These are phyloP conservation scores for Agrochola macilenta DNA, from an alignment of 2,888 invertebrate species.

Conservation along the genomic window DNA sequence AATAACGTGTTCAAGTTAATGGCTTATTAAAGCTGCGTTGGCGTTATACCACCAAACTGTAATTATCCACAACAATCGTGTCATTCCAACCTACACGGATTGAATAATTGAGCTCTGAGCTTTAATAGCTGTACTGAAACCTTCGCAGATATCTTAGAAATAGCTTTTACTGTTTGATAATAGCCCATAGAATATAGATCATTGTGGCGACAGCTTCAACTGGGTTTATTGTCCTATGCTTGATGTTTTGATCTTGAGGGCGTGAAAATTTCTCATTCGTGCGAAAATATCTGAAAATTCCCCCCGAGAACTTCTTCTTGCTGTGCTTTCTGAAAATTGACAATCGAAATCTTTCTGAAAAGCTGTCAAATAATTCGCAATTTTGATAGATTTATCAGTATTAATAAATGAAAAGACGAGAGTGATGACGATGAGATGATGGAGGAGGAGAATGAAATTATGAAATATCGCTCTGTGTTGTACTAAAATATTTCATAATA, in stretches of 20 bases:
- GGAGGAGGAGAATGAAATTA: too few relatives aligned
- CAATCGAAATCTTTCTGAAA: not conserved
- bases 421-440: too few relatives aligned
- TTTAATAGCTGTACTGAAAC: not conserved
- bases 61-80: conserved; percentile 5
- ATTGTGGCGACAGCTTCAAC: not conserved
- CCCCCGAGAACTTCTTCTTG: not conserved
- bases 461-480: too few relatives aligned
- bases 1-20: not conserved
- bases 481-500: too few relatives aligned
- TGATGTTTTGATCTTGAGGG: not conserved
- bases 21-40: conserved; percentile 1
- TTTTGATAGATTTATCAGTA: not conserved
- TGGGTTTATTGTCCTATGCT: not conserved
- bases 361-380: not conserved
- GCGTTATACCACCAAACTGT: not conserved
- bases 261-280: not conserved
- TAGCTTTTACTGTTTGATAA: not conserved
- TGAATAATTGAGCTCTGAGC: conserved; percentile 9
- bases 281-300: not conserved
- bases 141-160: not conserved
- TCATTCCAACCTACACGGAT: conserved; percentile 22
- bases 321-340: not conserved
- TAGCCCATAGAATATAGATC: not conserved
- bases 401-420: not conserved